Conservation (phyloP, 2,888 invertebrate genomes). For the Tenthredo mesomela region DNA sequence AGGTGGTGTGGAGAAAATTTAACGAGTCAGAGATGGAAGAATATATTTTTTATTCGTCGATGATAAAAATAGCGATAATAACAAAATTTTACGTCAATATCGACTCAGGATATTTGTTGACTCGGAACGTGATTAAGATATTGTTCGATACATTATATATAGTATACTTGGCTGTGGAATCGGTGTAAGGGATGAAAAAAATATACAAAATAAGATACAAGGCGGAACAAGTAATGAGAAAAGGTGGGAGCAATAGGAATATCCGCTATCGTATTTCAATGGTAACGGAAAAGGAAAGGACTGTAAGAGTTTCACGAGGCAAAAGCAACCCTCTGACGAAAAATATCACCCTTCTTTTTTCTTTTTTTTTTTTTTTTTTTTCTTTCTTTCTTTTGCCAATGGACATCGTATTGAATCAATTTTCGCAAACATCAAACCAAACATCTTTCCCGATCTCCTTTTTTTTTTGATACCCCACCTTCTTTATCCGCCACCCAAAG, state of each 20-base stretch:
- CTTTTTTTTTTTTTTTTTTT: background rate
- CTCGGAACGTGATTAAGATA: conserved; percentile 30
- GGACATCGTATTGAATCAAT: conserved; percentile 50
- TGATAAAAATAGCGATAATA: background rate
- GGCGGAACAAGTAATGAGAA: background rate
- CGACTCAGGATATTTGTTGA: background rate
- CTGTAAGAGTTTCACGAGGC: background rate
- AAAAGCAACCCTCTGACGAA: background rate
- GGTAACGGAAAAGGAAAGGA: conserved; percentile 8
- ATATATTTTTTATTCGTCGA: background rate
- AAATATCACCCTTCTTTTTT: background rate
- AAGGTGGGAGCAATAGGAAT: conserved; percentile 2
- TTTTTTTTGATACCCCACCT: background rate
- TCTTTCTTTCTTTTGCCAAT: background rate
- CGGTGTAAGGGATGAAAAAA: background rate
- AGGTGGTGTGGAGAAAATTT: conserved; percentile 2
- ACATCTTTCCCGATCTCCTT: conserved; percentile 36
- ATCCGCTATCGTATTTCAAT: conserved; percentile 17
- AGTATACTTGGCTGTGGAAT: background rate
- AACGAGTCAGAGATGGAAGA: conserved; percentile 25
- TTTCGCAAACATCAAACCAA: conserved; percentile 50
- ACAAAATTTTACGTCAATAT: background rate
- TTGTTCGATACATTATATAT: background rate
- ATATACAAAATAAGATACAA: conserved; percentile 8
- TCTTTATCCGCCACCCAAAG: conserved; percentile 6